Evolutionary conservation across 2,888 invertebrate species (phyloP).

Genomic region (Ormyrus rosae): DNA sequence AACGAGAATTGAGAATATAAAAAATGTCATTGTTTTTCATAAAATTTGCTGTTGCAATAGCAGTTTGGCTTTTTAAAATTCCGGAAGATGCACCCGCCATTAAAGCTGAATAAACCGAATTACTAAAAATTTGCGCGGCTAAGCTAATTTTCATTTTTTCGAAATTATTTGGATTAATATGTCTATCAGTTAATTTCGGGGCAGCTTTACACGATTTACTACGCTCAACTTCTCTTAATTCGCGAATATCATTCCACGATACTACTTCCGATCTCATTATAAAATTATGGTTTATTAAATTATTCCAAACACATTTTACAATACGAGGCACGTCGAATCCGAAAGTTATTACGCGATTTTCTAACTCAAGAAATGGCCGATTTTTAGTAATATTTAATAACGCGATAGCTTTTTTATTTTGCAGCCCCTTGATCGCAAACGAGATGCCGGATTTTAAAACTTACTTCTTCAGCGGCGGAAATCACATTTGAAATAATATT

Average conservation of each 20-base stretch:
- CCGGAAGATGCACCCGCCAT: background rate
- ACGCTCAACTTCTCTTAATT: constrained; percentile 44
- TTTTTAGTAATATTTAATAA: background rate
- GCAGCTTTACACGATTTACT: background rate
- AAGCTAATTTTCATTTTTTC: constrained; percentile 60
- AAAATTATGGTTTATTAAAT: constrained; percentile 56
- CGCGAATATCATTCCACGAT: constrained; percentile 22
- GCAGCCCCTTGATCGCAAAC: constrained; percentile 22
- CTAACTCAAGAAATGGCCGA: background rate
- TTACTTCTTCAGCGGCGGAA: constrained; percentile 24
- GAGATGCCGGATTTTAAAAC: background rate
- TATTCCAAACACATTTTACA: constrained; percentile 52
- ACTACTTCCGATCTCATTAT: background rate
- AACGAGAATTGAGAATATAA: background rate
- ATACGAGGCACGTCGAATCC: background rate
- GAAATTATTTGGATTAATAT: too few species aligned
- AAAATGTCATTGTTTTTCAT: background rate
- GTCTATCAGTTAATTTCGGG: constrained; percentile 35
- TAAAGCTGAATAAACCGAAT: background rate
- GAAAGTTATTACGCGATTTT: background rate
- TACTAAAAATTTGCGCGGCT: constrained; percentile 57
- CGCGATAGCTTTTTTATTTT: constrained; percentile 56
- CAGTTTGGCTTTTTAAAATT: background rate
- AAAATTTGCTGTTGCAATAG: background rate
- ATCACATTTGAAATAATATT: background rate